Conservation (phyloP, 1,140 invertebrate genomes). For the Aphidius ervi region DNA sequence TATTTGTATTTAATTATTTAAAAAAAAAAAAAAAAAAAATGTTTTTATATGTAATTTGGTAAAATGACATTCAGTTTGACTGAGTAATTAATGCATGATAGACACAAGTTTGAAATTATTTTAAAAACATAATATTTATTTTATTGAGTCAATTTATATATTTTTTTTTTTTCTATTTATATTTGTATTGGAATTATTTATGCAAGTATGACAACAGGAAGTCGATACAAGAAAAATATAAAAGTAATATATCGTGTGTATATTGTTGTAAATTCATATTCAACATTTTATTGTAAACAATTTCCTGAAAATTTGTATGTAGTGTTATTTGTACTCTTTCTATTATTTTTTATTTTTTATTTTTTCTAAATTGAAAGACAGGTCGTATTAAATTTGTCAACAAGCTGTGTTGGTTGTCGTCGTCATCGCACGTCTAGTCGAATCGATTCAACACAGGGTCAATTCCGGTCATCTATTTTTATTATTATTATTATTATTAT, state of each 20-base stretch:
- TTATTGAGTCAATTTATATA: background rate
- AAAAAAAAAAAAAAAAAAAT: background rate
- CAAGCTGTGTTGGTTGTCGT: slow-evolving; percentile 11
- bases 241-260: background rate
- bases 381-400: slow-evolving; percentile 18
- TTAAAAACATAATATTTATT: slow-evolving; percentile 16
- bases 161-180: slow-evolving; percentile 10
- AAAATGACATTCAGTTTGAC: slow-evolving; percentile 3
- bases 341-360: too few relatives aligned
- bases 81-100: slow-evolving; percentile 41
- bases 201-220: background rate
- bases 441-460: slow-evolving; percentile 17
- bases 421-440: slow-evolving; percentile 18
- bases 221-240: background rate
- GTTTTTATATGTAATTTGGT: slow-evolving; percentile 13
- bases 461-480: slow-evolving; percentile 11
- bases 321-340: background rate
- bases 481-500: slow-evolving; percentile 1
- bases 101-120: slow-evolving; percentile 57
- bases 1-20: background rate
- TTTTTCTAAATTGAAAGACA: slow-evolving; percentile 13
- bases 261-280: too few relatives aligned
- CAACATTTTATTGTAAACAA: too few relatives aligned
- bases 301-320: background rate
- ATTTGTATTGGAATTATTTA: background rate